These are phyloP conservation scores for Todiramphus chloris DNA, from an alignment of 2,113 vertebrate genomes.

Conservation along the genomic window DNA sequence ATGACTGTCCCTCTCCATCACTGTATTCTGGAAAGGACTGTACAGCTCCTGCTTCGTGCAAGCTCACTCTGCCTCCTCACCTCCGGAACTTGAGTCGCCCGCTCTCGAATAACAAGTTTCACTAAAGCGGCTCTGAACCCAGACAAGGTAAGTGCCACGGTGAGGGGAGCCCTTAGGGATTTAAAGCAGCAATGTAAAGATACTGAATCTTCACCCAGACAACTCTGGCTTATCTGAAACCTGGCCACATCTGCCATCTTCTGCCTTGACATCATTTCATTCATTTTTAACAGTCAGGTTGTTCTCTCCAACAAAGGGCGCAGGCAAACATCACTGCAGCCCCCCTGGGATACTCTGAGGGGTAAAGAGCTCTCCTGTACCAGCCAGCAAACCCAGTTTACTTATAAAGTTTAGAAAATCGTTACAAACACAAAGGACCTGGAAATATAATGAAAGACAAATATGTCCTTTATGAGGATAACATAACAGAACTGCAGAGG, in stretches of 20 bases:
- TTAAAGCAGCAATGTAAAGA: not conserved
- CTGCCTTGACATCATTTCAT: not conserved
- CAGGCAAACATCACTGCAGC: not conserved
- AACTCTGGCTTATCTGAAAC: not conserved
- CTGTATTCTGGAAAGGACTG: not conserved
- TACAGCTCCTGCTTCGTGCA: not conserved
- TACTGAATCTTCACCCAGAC: not conserved
- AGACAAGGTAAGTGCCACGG: not conserved
- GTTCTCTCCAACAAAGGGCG: not conserved
- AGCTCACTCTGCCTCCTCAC: not conserved
- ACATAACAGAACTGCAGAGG: not conserved
- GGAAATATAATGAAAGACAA: not conserved
- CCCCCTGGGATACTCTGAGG: not conserved
- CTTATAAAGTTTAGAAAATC: not conserved
- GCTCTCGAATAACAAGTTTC: accelerated
- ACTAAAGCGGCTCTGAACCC: not conserved
- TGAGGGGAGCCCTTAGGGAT: not conserved
- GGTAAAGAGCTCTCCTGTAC: not conserved
- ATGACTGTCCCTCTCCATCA: not conserved
- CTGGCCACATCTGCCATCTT: not conserved
- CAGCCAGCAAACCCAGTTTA: not conserved
- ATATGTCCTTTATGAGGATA: not conserved
- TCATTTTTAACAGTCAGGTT: not conserved
- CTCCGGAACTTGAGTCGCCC: accelerated
- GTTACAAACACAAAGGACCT: not conserved